These are phyloP conservation scores for Agrochola circellaris DNA, from an alignment of 2,888 invertebrate genomes.

Conservation along the genomic window DNA sequence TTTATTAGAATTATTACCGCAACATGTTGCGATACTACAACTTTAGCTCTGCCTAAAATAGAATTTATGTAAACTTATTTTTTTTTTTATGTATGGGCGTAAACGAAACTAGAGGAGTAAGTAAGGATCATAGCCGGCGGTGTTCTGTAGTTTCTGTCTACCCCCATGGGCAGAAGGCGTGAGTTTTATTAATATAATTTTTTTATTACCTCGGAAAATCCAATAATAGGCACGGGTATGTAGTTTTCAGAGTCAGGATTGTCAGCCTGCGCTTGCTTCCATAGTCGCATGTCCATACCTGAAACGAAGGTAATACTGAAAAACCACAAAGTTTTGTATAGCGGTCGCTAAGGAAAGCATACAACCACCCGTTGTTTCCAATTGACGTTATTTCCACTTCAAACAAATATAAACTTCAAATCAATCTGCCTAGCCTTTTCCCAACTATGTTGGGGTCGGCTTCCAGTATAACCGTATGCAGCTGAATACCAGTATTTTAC, in stretches of 20 bases:
- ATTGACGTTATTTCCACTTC: background rate
- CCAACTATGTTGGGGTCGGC: too few species aligned
- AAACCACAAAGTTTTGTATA: background rate
- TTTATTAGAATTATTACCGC: background rate
- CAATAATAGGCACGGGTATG: slow-evolving; percentile 98
- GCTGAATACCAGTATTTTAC: too few species aligned
- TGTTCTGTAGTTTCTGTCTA: too few species aligned
- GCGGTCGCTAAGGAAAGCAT: background rate
- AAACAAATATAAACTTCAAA: background rate
- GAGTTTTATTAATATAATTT: background rate
- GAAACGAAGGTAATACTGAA: slow-evolving; percentile 57
- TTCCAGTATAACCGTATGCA: too few species aligned
- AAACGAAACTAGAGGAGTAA: too few species aligned
- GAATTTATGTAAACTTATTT: background rate
- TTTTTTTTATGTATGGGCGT: too few species aligned
- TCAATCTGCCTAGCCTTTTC: too few species aligned
- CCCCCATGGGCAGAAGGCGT: too few species aligned
- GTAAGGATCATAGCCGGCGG: too few species aligned
- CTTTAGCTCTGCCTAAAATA: background rate
- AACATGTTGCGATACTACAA: background rate
- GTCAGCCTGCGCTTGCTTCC: slow-evolving; percentile 98
- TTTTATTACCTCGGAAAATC: slow-evolving; percentile 94
- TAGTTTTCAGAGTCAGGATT: slow-evolving; percentile 98
- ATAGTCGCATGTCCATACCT: slow-evolving; percentile 97
- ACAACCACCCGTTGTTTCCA: too few species aligned